Evolutionary conservation across 2,113 vertebrate genomes (phyloP), one percentile per base, ranked within the genome.

Genomic region (Perca flavescens): DNA sequence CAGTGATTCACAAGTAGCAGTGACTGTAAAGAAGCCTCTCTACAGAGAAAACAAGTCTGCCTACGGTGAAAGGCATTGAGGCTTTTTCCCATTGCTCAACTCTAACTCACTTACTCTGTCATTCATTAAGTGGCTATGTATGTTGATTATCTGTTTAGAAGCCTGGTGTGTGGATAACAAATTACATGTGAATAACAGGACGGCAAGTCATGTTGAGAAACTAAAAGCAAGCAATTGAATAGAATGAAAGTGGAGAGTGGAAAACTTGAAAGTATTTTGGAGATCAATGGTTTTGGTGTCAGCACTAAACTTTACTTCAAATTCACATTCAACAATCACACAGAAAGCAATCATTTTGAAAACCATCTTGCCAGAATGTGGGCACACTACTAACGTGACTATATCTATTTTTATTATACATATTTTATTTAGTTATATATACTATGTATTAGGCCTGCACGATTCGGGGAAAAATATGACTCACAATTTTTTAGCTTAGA

Each of bases 1-100:
- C 14, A 80, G 19, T 67, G 64, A 84, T 60, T 68, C 47, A 77
- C 3, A 31, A 80, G 66, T 58, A 64, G 52, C 43, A 54, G 14
- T 17, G 53, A 85, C 52, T 52, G 40, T 2, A n/a, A 79, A 79
- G 50, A 11, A 50, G 15, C 28, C 5, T 56, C 15, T 73, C 54
- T 8, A 9, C 53, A 46, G 11, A 43, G 13, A 9, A 34, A 52
- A 34, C 40, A 40, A 31, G 22, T 34, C 46, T 34, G 58, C 43
- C 19, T 22, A 22, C 46, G 36, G 63, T 34, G 22, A 3, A 15
- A 22, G 21, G 22, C 50, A 46, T 3, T 74, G 14, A 34, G 21
- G 57, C 49, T 3, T 50, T 34, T 40, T 19, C n/a, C 16, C 15
- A 1, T 10, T 58, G 60, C 52, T 66, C 21, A 5, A 60, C 52